phyloP scores from a whole-genome alignment of 2,797 vertebrate species.

The Kryptolebias ocellatus region DNA sequence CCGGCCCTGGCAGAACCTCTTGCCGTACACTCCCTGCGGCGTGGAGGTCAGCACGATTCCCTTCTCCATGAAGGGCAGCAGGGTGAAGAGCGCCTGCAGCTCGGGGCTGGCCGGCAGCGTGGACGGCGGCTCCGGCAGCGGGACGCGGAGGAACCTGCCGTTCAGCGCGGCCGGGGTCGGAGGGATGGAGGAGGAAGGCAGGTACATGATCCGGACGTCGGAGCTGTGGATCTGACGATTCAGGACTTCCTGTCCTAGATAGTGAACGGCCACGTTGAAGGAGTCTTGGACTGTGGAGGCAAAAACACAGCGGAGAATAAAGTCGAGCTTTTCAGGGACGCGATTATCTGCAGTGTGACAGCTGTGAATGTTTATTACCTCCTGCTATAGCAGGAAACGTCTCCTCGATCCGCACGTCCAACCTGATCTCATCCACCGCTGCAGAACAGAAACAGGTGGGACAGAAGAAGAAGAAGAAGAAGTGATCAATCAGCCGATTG shows the following conservation, averaged over 20 bases:
- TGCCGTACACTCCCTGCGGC: constrained; percentile 82
- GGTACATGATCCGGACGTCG: constrained; percentile 78
- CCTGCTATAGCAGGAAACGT: constrained; percentile 36
- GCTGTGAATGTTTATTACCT: constrained; percentile 48
- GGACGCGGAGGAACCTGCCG: constrained; percentile 66
- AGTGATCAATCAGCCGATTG: neutral
- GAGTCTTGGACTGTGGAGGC: constrained; percentile 74
- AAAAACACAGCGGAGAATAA: neutral
- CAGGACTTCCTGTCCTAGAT: constrained; percentile 79
- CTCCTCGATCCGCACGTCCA: constrained; percentile 80
- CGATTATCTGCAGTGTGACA: neutral
- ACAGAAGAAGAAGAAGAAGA: neutral
- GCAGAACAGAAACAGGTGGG: neutral
- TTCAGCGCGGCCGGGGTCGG: constrained; percentile 35
- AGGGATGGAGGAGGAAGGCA: constrained; percentile 61
- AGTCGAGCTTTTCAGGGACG: neutral
- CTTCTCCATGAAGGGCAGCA: constrained; percentile 83
- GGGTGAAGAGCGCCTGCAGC: constrained; percentile 62
- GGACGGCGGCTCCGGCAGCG: constrained; percentile 76
- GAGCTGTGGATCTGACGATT: constrained; percentile 66
- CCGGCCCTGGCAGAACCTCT: constrained; percentile 81
- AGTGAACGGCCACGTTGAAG: constrained; percentile 80
- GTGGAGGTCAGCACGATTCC: constrained; percentile 85
- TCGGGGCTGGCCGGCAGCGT: constrained; percentile 63
- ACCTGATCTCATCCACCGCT: constrained; percentile 73